Evolutionary conservation across 2,113 vertebrate species (phyloP), one percentile per base, ranked within the genome.

Genomic region (Ibidorhyncha struthersii): DNA sequence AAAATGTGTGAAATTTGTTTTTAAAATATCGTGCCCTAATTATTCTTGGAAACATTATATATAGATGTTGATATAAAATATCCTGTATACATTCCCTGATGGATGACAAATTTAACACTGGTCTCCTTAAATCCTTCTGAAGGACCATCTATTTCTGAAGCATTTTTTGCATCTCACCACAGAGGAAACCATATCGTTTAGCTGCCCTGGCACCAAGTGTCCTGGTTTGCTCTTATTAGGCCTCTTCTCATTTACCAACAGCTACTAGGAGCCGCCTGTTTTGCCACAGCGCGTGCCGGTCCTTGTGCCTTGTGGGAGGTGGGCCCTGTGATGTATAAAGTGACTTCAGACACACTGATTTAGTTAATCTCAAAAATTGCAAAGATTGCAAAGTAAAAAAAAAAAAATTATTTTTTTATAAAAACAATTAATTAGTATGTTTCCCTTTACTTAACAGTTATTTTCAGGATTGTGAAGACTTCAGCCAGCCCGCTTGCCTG

Each of bases 1-100:
- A 86, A 90, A 80, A 71, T 5, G 34, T 94, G 88, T 93, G 89
- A 96, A 88, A 58, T 72, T 65, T 92, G 77, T 23, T 91, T 92
- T 77, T 81, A 56, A 91, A 89, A 49, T 79, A 59, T 4, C 8
- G 1, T 80, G 43, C 10, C 5, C 41, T 93, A 76, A 30, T 85
- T 93, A 88, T 91, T 93, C 81, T 78, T 92, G 69, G 82, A 91
- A 95, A 26, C 52, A 8, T 52, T 65, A 53, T n/a, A n/a, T 23
- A 12, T 80, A 50, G n/a, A 47, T 62, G 66, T 53, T 58, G 83
- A 10, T 77, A 19, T 58, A 34, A 94, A 89, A 40, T 58, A 62
- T 6, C 25, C 63, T 50, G n/a, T 84, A 32, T 34, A 8, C 14
- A 18, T 74, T 91, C 40, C 73, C 53, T 65, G 53, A 17, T 29